Percentiles rank a stretch among this genome's conserved stretches.
These are phyloP conservation scores for Lithophane semibrunnea DNA, from an alignment of 2,888 invertebrate genomes.

Conservation along the genomic window DNA sequence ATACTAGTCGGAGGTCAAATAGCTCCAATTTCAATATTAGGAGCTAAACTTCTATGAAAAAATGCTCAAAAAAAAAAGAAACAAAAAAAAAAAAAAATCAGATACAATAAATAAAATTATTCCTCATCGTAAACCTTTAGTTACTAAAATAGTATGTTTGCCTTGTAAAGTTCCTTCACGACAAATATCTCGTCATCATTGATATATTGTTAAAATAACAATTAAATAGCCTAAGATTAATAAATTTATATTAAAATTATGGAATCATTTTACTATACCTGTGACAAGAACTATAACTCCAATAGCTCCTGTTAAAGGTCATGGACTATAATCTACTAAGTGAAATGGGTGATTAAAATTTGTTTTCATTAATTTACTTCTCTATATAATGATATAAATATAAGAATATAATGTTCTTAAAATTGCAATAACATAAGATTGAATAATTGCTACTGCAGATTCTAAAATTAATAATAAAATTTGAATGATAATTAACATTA, in stretches of 20 bases:
- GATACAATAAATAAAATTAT: constrained; percentile 94
- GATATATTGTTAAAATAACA: constrained; percentile 89
- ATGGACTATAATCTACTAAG: no score
- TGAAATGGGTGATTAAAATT: no score
- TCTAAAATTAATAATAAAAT: no score
- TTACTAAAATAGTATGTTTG: constrained; percentile 90
- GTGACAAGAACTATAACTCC: constrained; percentile 90
- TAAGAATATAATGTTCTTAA: no score
- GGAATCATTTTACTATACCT: constrained; percentile 92
- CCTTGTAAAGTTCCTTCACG: constrained; percentile 93
- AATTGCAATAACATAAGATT: no score
- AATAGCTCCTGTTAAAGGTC: constrained; percentile 91
- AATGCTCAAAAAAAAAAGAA: constrained; percentile 91
- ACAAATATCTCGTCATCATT: constrained; percentile 93
- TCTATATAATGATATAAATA: no score
- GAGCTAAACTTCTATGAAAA: constrained; percentile 87
- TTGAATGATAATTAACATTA: no score
- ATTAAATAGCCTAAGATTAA: constrained; percentile 88
- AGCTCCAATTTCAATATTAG: no score
- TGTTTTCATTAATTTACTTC: no score
- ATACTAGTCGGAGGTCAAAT: no score
- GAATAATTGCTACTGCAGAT: no score
- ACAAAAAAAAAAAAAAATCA: constrained; percentile 92
- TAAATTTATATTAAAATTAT: constrained; percentile 88
- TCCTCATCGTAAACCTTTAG: constrained; percentile 91